A percentile compares a stretch with the other conserved stretches of the same genome.
Conservation (phyloP, 2,888 invertebrate genomes). For the Yponomeuta malinellus region DNA sequence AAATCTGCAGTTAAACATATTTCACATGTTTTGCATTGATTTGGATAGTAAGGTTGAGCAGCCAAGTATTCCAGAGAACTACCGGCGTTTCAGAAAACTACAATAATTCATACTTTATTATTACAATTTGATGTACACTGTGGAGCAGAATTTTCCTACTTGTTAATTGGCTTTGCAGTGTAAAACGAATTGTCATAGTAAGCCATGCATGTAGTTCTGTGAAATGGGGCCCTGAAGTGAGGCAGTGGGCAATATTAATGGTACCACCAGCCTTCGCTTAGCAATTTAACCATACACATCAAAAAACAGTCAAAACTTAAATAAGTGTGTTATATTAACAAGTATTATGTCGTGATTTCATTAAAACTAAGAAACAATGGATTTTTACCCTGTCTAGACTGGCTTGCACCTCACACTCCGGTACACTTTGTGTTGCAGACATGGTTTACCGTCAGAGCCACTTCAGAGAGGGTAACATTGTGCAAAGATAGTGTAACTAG, state of each 20-base stretch:
- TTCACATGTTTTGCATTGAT: background rate
- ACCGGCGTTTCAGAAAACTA: no score
- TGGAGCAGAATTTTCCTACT: no score
- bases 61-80: background rate
- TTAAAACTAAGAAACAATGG: conserved; percentile 48
- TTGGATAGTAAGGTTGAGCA: background rate
- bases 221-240: background rate
- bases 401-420: conserved; percentile 27
- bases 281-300: background rate
- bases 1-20: background rate
- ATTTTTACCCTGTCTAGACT: conserved; percentile 29
- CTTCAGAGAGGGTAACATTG: conserved; percentile 31
- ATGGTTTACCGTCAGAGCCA: conserved; percentile 27
- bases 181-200: no score
- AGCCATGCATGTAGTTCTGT: no score
- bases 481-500: conserved; percentile 29
- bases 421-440: conserved; percentile 40
- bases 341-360: conserved; percentile 46
- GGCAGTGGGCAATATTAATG: background rate
- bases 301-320: conserved; percentile 38
- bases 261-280: background rate
- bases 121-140: no score
- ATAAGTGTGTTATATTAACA: conserved; percentile 36
- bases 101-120: no score
- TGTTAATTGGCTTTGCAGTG: no score